Conservation (phyloP, 2,113 vertebrate genomes). For the Ciconia maguari region DNA sequence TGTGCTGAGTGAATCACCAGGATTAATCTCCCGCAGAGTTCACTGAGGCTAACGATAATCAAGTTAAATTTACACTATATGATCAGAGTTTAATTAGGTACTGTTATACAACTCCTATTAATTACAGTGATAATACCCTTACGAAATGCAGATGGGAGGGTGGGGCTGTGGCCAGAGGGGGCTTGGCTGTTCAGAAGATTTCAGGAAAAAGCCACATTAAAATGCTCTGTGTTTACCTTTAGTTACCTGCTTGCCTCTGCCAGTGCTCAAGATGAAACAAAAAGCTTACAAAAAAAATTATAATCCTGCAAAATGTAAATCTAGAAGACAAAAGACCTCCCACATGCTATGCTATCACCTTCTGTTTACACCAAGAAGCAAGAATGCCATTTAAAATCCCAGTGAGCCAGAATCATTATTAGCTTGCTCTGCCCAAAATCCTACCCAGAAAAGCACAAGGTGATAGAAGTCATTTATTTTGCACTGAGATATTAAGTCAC, state of each 20-base stretch:
- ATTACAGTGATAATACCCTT: slow-evolving; percentile 57
- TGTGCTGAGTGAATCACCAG: slow-evolving; percentile 36
- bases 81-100: slow-evolving; percentile 69
- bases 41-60: slow-evolving; percentile 53
- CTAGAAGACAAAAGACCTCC: not conserved
- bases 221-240: not conserved
- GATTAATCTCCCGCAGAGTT: slow-evolving; percentile 63
- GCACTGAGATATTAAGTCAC: not conserved
- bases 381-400: not conserved
- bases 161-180: not conserved
- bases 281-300: not conserved
- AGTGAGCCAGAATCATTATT: not conserved
- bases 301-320: not conserved
- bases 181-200: not conserved
- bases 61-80: slow-evolving; percentile 69
- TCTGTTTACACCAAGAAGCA: not conserved
- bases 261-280: not conserved
- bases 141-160: slow-evolving; percentile 42
- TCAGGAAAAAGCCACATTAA: not conserved
- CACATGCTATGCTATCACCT: not conserved
- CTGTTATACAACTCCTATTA: slow-evolving; percentile 66
- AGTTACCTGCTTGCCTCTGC: not conserved
- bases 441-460: not conserved
- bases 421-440: not conserved
- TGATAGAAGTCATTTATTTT: not conserved